These are phyloP conservation scores for Castor canadensis DNA, from an alignment of 2,113 vertebrate genomes.

Conservation along the genomic window DNA sequence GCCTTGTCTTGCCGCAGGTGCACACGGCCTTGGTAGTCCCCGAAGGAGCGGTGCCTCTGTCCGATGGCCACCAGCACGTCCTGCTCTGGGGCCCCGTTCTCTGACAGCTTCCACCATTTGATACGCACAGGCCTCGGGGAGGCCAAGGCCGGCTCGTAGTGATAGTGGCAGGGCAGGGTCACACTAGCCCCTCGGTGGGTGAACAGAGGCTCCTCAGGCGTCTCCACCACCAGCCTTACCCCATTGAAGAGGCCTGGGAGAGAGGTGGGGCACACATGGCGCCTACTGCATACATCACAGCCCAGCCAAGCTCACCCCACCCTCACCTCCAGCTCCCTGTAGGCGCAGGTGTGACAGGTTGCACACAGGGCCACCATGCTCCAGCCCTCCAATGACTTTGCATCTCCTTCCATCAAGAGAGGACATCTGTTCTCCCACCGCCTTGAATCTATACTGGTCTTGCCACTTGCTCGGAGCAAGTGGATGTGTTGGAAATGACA, in stretches of 20 bases:
- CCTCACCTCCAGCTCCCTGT: background rate
- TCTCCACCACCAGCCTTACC: conserved; percentile 90
- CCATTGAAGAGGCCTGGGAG: conserved; percentile 85
- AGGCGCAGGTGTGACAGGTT: background rate
- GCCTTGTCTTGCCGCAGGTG: conserved; percentile 78
- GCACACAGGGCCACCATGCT: background rate
- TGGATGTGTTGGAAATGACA: rapidly evolving
- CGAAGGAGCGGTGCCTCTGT: conserved; percentile 87
- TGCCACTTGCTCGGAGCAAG: background rate
- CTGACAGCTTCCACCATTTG: conserved; percentile 93
- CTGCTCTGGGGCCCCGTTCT: conserved; percentile 83
- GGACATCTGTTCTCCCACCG: background rate
- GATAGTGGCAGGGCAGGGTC: conserved; percentile 91
- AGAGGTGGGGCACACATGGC: background rate
- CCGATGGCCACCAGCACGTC: conserved; percentile 93
- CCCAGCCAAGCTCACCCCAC: background rate
- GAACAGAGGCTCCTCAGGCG: conserved; percentile 85
- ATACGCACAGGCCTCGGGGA: conserved; percentile 86
- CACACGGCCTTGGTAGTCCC: conserved; percentile 89
- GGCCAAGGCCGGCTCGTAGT: conserved; percentile 83
- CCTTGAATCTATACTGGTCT: background rate
- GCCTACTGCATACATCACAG: no score
- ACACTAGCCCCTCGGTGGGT: conserved; percentile 88
- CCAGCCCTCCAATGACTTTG: background rate
- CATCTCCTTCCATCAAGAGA: background rate